phyloP scores from a whole-genome alignment of 2,113 vertebrate species.

The Hystrix cristata region DNA sequence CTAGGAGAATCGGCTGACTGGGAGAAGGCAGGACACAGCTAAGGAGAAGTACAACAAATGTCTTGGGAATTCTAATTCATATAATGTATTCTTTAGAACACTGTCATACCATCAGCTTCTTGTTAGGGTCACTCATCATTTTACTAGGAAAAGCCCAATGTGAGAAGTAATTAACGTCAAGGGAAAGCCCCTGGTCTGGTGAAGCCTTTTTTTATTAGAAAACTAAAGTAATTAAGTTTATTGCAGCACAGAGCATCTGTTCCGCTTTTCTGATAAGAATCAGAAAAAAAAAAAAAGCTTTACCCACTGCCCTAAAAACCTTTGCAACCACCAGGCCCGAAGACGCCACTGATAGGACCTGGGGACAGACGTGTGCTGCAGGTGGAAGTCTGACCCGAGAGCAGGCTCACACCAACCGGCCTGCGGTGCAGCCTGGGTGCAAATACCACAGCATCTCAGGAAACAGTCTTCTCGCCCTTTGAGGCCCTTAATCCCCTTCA shows the following conservation, averaged over 20 bases:
- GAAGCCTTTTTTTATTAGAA: slow-evolving; percentile 66
- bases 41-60: background rate
- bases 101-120: background rate
- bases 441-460: background rate
- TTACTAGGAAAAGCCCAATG: slow-evolving; percentile 54
- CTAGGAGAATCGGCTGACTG: background rate
- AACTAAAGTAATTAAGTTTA: slow-evolving; percentile 68
- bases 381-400: background rate
- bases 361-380: background rate
- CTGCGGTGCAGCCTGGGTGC: background rate
- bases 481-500: background rate
- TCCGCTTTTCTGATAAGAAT: slow-evolving; percentile 61
- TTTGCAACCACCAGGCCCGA: slow-evolving; percentile 18
- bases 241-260: slow-evolving; percentile 2
- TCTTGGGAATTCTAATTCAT: background rate
- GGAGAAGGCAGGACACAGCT: background rate
- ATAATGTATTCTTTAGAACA: background rate
- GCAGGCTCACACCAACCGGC: background rate
- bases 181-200: slow-evolving; percentile 39
- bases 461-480: background rate
- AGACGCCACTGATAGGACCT: slow-evolving; percentile 5
- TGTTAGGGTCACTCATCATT: slow-evolving; percentile 52
- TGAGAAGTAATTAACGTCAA: slow-evolving; percentile 65
- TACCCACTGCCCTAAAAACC: background rate
- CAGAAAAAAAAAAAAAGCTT: background rate